A percentile compares a stretch with the other conserved stretches of the same genome.
Evolutionary conservation across 2,888 invertebrate genomes (phyloP).

Genomic region (Sminthurides aquaticus): DNA sequence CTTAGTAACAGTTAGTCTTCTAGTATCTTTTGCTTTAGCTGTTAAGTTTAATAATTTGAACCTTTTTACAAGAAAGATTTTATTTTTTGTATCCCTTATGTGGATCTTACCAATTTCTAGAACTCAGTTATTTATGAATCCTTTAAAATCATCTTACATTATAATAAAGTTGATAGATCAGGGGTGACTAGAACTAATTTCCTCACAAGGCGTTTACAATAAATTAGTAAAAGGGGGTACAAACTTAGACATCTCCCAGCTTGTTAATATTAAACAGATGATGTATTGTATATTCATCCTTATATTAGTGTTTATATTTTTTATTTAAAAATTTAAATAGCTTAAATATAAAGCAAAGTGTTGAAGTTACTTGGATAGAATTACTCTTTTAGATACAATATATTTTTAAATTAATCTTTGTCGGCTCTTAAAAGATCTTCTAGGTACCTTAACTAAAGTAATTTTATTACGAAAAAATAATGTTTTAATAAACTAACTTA

Average conservation of each 20-base stretch:
- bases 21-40: conserved; percentile 45
- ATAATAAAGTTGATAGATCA: conserved; percentile 49
- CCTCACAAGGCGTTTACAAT: conserved; percentile 48
- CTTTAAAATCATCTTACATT: not conserved
- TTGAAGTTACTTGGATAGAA: conserved; percentile 48
- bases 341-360: conserved; percentile 48
- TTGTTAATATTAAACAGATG: conserved; percentile 45
- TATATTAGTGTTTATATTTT: conserved; percentile 43
- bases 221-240: not conserved
- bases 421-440: too few species aligned
- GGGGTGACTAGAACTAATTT: conserved; percentile 52
- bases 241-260: conserved; percentile 51
- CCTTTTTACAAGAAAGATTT: conserved; percentile 43
- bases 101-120: conserved; percentile 44
- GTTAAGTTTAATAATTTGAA: conserved; percentile 53
- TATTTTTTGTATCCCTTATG: conserved; percentile 51
- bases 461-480: conserved; percentile 62
- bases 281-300: conserved; percentile 36
- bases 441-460: too few species aligned
- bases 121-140: not conserved
- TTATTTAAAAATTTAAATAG: conserved; percentile 41
- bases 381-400: conserved; percentile 45
- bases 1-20: conserved; percentile 41
- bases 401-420: too few species aligned
- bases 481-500: conserved; percentile 61